Base-by-base conservation (phyloP, 2,797 vertebrate species). In the Momotus momota region DNA sequence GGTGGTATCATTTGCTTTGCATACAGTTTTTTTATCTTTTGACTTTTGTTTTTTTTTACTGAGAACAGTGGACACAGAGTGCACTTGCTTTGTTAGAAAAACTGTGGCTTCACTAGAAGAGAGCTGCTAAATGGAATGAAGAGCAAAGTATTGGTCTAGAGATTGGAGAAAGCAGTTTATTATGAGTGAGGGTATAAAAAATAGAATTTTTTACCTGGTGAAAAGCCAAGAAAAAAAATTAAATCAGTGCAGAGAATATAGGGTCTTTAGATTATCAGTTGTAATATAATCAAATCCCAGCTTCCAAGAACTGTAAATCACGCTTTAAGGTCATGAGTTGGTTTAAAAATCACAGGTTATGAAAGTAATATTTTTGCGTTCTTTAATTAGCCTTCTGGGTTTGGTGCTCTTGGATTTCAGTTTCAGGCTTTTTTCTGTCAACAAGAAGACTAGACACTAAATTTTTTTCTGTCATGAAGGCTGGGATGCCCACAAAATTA, bases 361-460 rank as follows among this genome's bases (percentile, higher is more conserved):
- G 57, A 93, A 94, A 80, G 62, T 9, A 83, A 4, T 74, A 38
- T 51, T 88, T 88, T 85, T 58, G 45, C 65, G 21, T 71, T 87
- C 54, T 85, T 93, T 71, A 61, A 66, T 80, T 89, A 83, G 16
- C 33, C n/a, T 75, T 89, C 87, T 72, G 46, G 29, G 27, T 66
- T 72, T 91, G 46, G n/a, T 83, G 49, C 26, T 74, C 10, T 70
- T 43, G 55, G 51, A 70, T 89, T 93, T 89, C 6, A 0, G 26
- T 90, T 95, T 94, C 69, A 55, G 57, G 67, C 14, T 84, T 66
- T 71, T 83, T 26, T 82, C 83, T 88, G 43, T 79, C 54, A 91
- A 46, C 29, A 40, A 66, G n/a, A 79, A 35, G 49, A n/a, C 22
- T 40, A 89, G 67, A 69, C 26, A 23, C 31, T 38, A 92, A 54